Conservation (phyloP, 2,113 vertebrate genomes). For the Platichthys flesus region DNA sequence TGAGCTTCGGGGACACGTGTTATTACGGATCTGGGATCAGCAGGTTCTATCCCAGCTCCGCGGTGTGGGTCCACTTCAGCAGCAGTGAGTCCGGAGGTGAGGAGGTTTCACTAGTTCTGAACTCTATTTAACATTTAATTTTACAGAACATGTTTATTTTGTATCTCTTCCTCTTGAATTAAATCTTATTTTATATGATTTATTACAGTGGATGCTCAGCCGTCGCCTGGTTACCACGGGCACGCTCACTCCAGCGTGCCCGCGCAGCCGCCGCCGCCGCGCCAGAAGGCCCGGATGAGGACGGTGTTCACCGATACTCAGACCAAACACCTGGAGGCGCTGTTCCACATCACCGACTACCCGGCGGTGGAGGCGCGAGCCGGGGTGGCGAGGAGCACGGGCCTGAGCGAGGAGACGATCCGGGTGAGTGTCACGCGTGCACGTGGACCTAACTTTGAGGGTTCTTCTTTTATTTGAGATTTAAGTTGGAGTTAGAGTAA, state of each 20-base stretch:
- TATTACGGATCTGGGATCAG: slow-evolving; percentile 25
- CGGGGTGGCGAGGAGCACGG: slow-evolving; percentile 60
- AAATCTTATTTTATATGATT: too few relatives aligned
- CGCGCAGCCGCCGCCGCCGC: neutral
- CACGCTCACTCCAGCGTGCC: neutral
- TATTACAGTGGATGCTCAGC: slow-evolving; percentile 19
- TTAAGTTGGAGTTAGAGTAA: too few relatives aligned
- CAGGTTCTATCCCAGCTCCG: slow-evolving; percentile 22
- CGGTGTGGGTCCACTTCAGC: slow-evolving; percentile 27
- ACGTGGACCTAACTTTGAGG: too few relatives aligned
- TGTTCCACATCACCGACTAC: slow-evolving; percentile 74
- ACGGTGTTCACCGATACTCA: slow-evolving; percentile 80
- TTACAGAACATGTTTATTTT: too few relatives aligned
- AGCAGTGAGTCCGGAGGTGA: slow-evolving; percentile 4
- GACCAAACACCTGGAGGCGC: slow-evolving; percentile 72
- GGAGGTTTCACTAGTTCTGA: neutral
- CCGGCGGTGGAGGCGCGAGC: slow-evolving; percentile 69
- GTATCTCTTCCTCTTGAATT: too few relatives aligned
- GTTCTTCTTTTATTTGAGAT: too few relatives aligned
- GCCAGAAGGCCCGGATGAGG: slow-evolving; percentile 64
- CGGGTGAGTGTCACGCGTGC: slow-evolving; percentile 67
- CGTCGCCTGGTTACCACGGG: neutral
- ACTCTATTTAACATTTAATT: too few relatives aligned
- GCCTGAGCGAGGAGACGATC: slow-evolving; percentile 80
- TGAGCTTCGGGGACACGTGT: slow-evolving; percentile 25